phyloP scores from a whole-genome alignment of 2,888 invertebrate species.

The Xanthorhoe spadicearia region DNA sequence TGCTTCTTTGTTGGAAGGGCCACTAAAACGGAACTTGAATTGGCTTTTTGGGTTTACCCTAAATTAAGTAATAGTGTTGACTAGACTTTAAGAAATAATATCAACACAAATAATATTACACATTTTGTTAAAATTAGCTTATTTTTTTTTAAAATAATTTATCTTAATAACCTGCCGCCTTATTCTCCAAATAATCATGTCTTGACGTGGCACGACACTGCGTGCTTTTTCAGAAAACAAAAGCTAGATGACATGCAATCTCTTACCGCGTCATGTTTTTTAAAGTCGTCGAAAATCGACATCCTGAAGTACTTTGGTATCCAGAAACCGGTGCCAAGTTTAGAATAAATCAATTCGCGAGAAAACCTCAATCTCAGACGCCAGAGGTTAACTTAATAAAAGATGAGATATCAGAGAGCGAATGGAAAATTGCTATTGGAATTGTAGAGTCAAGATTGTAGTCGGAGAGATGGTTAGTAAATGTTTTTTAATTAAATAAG shows the following conservation, averaged over 20 bases:
- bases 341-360: slow-evolving; percentile 9
- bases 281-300: no score
- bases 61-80: background rate
- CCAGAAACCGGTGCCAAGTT: slow-evolving; percentile 2
- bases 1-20: background rate
- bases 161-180: no score
- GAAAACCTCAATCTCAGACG: slow-evolving; percentile 10
- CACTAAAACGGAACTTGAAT: background rate
- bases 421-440: slow-evolving; percentile 10
- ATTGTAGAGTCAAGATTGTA: slow-evolving; percentile 10
- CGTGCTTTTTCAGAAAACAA: no score
- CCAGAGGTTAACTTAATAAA: slow-evolving; percentile 14
- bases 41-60: background rate
- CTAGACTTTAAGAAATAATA: background rate
- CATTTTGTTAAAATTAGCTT: no score
- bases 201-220: no score
- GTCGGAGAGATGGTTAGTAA: background rate
- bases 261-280: no score
- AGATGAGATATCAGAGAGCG: slow-evolving; percentile 7
- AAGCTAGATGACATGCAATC: no score
- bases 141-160: no score
- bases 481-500: background rate
- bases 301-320: background rate
- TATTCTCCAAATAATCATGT: no score
- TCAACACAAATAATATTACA: no score